These are phyloP conservation scores for Rhagoletis pomonella DNA, from an alignment of 1,140 invertebrate species.

Conservation along the genomic window DNA sequence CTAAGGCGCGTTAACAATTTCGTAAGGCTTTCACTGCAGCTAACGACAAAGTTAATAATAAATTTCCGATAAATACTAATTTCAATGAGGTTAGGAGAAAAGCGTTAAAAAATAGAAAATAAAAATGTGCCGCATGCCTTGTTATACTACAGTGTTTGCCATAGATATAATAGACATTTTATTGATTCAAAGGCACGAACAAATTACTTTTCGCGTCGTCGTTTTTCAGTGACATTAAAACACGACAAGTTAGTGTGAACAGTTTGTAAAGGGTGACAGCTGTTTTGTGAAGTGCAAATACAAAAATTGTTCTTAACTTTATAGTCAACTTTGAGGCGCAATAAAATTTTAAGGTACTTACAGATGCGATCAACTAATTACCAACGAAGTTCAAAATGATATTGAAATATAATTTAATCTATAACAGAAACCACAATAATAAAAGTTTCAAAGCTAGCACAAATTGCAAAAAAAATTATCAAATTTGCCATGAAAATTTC, in stretches of 20 bases:
- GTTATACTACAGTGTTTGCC: background rate
- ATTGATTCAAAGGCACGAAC: background rate
- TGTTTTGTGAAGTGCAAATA: background rate
- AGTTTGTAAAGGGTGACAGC: too few species aligned
- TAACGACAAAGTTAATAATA: background rate
- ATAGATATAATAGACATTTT: conserved; percentile 5
- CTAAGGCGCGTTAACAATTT: background rate
- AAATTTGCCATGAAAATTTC: too few species aligned
- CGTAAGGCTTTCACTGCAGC: background rate
- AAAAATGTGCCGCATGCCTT: background rate
- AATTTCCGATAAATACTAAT: conserved; percentile 41
- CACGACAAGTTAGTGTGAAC: background rate
- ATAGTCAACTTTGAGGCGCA: background rate
- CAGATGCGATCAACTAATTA: too few species aligned
- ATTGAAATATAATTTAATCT: too few species aligned
- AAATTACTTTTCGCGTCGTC: background rate
- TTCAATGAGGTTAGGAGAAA: background rate
- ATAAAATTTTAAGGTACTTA: background rate
- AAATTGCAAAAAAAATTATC: too few species aligned
- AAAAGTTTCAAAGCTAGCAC: too few species aligned
- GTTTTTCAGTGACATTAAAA: background rate
- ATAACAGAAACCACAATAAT: too few species aligned
- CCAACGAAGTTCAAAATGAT: too few species aligned
- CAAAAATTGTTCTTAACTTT: background rate
- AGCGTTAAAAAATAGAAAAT: background rate